phyloP scores from a whole-genome alignment of 2,888 invertebrate genomes.

The Biston stratarius region DNA sequence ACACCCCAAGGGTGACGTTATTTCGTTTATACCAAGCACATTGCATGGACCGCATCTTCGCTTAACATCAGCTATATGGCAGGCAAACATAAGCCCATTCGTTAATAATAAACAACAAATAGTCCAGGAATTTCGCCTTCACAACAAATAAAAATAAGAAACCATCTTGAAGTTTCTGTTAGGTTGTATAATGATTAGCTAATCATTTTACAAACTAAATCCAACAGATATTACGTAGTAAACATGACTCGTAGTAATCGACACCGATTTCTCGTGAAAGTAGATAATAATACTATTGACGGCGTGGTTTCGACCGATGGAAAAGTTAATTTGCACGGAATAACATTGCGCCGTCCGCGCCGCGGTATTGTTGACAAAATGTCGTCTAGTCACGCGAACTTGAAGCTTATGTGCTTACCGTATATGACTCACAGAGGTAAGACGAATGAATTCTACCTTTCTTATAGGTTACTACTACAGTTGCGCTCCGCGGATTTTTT shows the following conservation, averaged over 20 bases:
- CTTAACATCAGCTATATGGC: no score
- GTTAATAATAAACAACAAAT: no score
- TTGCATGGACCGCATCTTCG: no score
- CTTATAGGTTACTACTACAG: no score
- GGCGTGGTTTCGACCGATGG: slow-evolving; percentile 23
- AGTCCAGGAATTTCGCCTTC: no score
- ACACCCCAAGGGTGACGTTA: no score
- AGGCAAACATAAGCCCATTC: no score
- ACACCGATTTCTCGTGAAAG: slow-evolving; percentile 11
- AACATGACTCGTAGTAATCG: slow-evolving; percentile 1
- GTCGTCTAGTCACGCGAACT: slow-evolving; percentile 54
- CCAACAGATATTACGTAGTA: slow-evolving; percentile 1
- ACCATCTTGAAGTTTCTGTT: no score
- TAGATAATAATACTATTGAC: slow-evolving; percentile 35
- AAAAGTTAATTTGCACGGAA: slow-evolving; percentile 30
- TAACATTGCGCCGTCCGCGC: slow-evolving; percentile 33
- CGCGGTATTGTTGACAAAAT: slow-evolving; percentile 45
- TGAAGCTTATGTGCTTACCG: not conserved
- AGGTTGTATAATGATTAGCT: not conserved
- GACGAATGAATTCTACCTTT: not conserved
- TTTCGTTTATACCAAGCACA: no score
- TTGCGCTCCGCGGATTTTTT: no score
- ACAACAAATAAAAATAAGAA: no score
- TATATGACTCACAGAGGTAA: not conserved
- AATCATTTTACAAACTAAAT: not conserved